These are phyloP conservation scores for Ascidia mentula DNA, from an alignment of 23 tunicate genomes.

Conservation along the genomic window DNA sequence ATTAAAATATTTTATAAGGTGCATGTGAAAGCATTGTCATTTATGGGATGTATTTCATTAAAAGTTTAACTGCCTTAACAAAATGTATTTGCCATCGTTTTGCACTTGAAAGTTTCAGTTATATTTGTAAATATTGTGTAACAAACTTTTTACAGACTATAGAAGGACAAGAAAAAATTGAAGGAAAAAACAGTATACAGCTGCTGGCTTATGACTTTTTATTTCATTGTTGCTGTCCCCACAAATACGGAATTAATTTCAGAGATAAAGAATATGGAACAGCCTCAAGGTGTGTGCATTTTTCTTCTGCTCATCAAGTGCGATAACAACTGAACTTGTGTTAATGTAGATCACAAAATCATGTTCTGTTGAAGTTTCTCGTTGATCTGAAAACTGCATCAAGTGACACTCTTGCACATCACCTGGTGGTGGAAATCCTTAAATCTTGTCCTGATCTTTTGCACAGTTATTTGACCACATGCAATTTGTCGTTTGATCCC, in stretches of 20 bases:
- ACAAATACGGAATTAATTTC: constrained; percentile 62
- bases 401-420: constrained; percentile 14
- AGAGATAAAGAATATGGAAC: constrained; percentile 40
- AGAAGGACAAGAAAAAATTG: neutral
- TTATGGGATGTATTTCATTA: no score
- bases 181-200: constrained; percentile 6
- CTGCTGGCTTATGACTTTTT: constrained; percentile 40
- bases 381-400: constrained; percentile 11
- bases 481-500: constrained; percentile 42
- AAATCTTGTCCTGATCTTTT: constrained; percentile 59
- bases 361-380: constrained; percentile 45
- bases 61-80: no score
- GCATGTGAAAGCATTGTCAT: no score
- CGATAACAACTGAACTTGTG: neutral
- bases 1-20: no score
- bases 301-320: neutral
- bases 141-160: neutral
- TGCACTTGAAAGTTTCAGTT: no score
- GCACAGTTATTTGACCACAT: constrained; percentile 8
- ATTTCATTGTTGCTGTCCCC: constrained; percentile 49
- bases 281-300: constrained; percentile 15
- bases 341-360: constrained; percentile 34
- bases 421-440: constrained; percentile 38
- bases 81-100: no score
- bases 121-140: neutral